Percentiles rank a stretch among this genome's conserved stretches.
These are phyloP conservation scores for Archivesica marissinica DNA, from an alignment of 1,140 invertebrate species.

Conservation along the genomic window DNA sequence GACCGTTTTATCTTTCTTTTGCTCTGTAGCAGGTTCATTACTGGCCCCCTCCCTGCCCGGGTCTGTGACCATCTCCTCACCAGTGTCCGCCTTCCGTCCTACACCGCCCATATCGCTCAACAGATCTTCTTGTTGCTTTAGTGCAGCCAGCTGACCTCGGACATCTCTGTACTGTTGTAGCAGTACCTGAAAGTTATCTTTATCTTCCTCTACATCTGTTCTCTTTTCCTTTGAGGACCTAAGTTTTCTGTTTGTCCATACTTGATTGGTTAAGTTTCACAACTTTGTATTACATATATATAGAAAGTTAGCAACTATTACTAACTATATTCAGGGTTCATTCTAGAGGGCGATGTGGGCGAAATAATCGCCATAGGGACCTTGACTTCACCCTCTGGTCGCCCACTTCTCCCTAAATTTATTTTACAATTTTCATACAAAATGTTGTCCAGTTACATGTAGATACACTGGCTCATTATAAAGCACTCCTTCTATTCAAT, in stretches of 20 bases:
- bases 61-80: neutral
- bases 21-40: neutral
- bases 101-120: neutral
- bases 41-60: neutral
- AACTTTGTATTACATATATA: too few relatives aligned
- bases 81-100: neutral
- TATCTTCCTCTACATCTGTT: neutral
- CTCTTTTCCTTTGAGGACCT: constrained; percentile 15
- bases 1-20: neutral
- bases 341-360: too few relatives aligned
- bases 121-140: constrained; percentile 25
- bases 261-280: constrained; percentile 7
- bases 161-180: constrained; percentile 34
- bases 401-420: too few relatives aligned
- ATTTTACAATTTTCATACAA: too few relatives aligned
- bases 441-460: too few relatives aligned
- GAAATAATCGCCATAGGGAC: too few relatives aligned
- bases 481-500: too few relatives aligned
- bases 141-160: neutral
- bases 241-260: constrained; percentile 34
- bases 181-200: neutral
- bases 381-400: too few relatives aligned
- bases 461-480: too few relatives aligned
- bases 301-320: too few relatives aligned
- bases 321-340: too few relatives aligned